Conservation (phyloP, 2,113 vertebrate species). For the Plecturocebus donacophilus region DNA sequence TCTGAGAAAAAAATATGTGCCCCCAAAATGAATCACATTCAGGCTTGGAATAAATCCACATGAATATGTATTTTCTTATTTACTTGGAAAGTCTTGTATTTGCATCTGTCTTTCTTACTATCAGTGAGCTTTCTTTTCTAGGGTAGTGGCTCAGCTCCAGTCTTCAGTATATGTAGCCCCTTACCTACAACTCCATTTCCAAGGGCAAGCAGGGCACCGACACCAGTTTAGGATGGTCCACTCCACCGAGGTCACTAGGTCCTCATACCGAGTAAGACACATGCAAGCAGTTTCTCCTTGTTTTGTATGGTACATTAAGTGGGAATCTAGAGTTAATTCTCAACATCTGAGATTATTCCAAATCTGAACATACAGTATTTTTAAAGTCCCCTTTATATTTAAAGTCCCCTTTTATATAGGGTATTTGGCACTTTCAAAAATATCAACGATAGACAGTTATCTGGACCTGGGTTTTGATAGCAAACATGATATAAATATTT, state of each 20-base stretch:
- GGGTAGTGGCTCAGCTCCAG: neutral
- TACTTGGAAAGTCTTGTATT: conserved; percentile 35
- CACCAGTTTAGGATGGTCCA: neutral
- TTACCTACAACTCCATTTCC: neutral
- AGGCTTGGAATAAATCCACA: conserved; percentile 18
- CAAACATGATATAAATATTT: neutral
- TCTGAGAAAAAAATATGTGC: neutral
- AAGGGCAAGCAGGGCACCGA: neutral
- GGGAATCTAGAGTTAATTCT: neutral
- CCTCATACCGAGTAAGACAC: neutral
- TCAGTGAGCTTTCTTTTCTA: conserved; percentile 25
- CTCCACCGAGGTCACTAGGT: neutral
- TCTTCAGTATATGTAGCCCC: neutral
- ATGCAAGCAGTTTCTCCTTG: neutral
- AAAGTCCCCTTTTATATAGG: neutral
- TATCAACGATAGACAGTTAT: neutral
- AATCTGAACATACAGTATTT: neutral
- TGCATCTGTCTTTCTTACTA: conserved; percentile 49
- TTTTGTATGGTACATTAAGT: neutral
- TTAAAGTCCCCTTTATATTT: neutral
- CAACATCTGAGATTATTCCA: neutral
- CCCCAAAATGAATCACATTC: conserved; percentile 36
- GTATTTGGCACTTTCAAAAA: neutral
- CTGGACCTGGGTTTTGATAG: neutral
- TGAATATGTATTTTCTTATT: conserved; percentile 55